A percentile compares a stretch with the other conserved stretches of the same genome.
phyloP scores from a whole-genome alignment of 2,888 invertebrate genomes.

The Brachyopa scutellaris region DNA sequence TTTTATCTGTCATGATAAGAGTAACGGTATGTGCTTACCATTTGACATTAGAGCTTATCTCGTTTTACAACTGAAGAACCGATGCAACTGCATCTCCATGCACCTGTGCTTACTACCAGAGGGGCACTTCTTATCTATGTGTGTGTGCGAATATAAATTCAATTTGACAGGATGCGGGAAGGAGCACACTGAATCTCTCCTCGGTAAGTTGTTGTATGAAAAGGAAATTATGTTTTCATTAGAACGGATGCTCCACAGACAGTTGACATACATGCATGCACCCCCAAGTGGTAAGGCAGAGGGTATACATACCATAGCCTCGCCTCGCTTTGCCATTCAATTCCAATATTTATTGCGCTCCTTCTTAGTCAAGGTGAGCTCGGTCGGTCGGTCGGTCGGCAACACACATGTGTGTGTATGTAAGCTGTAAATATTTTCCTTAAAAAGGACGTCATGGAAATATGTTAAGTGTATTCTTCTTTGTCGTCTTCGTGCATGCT shows the following conservation, averaged over 20 bases:
- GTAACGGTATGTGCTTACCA: slow-evolving; percentile 58
- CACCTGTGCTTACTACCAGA: not conserved
- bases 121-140: not conserved
- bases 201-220: slow-evolving; percentile 35
- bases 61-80: slow-evolving; percentile 38
- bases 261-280: slow-evolving; percentile 59
- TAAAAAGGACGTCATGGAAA: slow-evolving; percentile 68
- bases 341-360: slow-evolving; percentile 52
- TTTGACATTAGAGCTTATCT: slow-evolving; percentile 66
- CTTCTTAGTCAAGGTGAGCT: slow-evolving; percentile 60
- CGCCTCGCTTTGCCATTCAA: slow-evolving; percentile 3
- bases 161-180: slow-evolving; percentile 46
- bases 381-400: slow-evolving; percentile 50
- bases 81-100: slow-evolving; percentile 16
- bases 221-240: slow-evolving; percentile 70
- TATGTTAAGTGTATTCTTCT: slow-evolving; percentile 71
- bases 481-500: slow-evolving; percentile 58
- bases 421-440: slow-evolving; percentile 65
- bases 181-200: slow-evolving; percentile 15
- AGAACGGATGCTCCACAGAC: slow-evolving; percentile 63
- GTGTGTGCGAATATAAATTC: slow-evolving; percentile 45
- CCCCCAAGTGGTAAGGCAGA: not conserved
- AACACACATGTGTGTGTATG: slow-evolving; percentile 54
- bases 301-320: not conserved
- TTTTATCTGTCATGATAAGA: slow-evolving; percentile 60